Evolutionary conservation across 2,797 vertebrate genomes (phyloP), one percentile per base, ranked within the genome.

Genomic region (Aplochiton taeniatus): DNA sequence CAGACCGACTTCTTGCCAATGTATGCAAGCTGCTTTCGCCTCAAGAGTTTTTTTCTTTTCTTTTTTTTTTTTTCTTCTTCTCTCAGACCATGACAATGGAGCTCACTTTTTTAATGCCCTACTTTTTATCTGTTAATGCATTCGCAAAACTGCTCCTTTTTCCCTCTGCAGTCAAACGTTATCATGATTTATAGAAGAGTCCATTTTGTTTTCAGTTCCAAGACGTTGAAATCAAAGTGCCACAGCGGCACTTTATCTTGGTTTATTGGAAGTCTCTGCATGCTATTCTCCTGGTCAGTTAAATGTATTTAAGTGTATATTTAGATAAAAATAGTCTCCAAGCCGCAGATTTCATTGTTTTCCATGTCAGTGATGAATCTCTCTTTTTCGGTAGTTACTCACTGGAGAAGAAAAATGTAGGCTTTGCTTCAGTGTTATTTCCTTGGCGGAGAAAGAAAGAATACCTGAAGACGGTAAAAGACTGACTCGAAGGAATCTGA

Each of bases 351-450:
- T 85, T 88, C 78, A 85, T 91, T 90, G 87, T 90, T 85, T 87
- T 88, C 71, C 20, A n/a, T 90, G 88, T 89, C 86, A 90, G 83
- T 91, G 85, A 90, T 89, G 69, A 90, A 91, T 91, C 82, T 87
- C 70, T 82, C 73, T 83, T 83, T 88, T 83, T 83, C 82, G 77
- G 82, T 77, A 85, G 85, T 82, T 81, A 78, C 81, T 85, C 55
- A 19, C 76, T 50, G 72, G 76, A 81, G 77, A 77, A 81, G 78
- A 81, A 82, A 85, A 87, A 84, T 84, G 79, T 71, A 55, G 57
- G 50, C 63, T 73, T 42, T 70, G 61, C 77, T 80, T 73, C 57
- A 63, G 73, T 64, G 69, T 87, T 81, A 84, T 85, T 86, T 86
- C 75, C 78, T 83, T 47, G 61, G 14, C 47, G 59, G 49, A 53